Base-by-base conservation (phyloP, 2,888 invertebrate genomes). In the Vanessa cardui region DNA sequence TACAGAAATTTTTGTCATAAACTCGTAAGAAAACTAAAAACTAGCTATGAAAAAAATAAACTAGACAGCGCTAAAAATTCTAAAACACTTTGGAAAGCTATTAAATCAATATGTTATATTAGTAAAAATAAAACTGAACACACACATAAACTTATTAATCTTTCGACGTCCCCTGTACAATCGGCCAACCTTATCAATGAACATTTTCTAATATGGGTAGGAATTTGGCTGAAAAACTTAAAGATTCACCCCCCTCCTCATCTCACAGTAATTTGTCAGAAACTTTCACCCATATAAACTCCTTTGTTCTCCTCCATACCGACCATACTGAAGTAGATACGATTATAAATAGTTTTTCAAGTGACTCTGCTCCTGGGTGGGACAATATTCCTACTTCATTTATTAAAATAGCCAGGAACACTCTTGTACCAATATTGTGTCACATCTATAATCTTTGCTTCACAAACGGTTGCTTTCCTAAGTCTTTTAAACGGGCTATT, bases 1-100 rank as follows among this genome's bases (percentile, higher is more conserved):
- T 58, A 58, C n/a, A 58, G 58, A 58, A 45, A 44, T 44, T 58
- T 58, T 44, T 58, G 44, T 58, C 58, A 58, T 39, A 58, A 58
- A 58, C 16, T 58, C 16, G 39, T 58, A 5, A n/a, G 20, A 16
- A 39, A 58, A 39, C 58, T 58, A 58, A 58, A 58, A 58, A 58
- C 21, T 54, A 54, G 54, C 21, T 21, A 58, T 39, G 58, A 58
- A 58, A 58, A 58, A 39, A 58, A 39, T 58, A 58, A 58, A 58
- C 45, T 45, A 45, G 45, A 45, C 6, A 45, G 45, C 44, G 33
- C 58, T 9, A 9, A 39, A n/a, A 58, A 58, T 58, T n/a, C 58
- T n/a, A 58, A 58, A 58, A 45, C 45, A 45, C 45, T 45, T 45
- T 45, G 45, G 45, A 45, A 45, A 45, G 45, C 45, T 45, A 45